A percentile compares a stretch with the other conserved stretches of the same genome.
phyloP scores from a whole-genome alignment of 2,797 vertebrate genomes.

The Pangasius krempfi region DNA sequence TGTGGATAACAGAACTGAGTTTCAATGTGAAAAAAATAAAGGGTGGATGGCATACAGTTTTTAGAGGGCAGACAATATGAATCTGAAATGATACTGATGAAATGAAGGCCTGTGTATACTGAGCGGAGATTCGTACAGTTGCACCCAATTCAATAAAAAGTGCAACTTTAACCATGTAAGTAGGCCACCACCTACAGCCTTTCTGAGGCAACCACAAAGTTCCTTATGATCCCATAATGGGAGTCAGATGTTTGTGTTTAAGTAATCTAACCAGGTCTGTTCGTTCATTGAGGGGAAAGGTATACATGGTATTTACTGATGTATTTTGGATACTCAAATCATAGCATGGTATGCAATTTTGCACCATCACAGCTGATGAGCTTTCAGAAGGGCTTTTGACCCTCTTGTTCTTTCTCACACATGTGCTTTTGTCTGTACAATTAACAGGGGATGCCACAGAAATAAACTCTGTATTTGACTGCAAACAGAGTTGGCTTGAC shows the following conservation, averaged over 20 bases:
- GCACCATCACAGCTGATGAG: neutral
- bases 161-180: neutral
- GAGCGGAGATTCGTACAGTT: neutral
- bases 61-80: neutral
- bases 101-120: constrained; percentile 1
- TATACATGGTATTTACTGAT: neutral
- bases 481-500: neutral
- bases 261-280: neutral
- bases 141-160: neutral
- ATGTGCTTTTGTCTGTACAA: neutral
- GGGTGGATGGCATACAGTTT: neutral
- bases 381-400: neutral
- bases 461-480: neutral
- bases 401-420: neutral
- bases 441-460: neutral
- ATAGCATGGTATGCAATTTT: constrained; percentile 34
- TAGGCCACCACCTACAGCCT: neutral
- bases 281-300: neutral
- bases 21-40: neutral
- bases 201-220: neutral
- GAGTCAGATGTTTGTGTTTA: constrained; percentile 5
- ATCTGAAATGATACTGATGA: neutral
- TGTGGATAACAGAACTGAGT: neutral
- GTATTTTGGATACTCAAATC: constrained; percentile 40
- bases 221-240: neutral